A percentile compares a stretch with the other conserved stretches of the same genome.
Evolutionary conservation across 37 sponge, comb jelly and placozoan genomes (phyloP).

Genomic region (Aphrocallistes beatrix): DNA sequence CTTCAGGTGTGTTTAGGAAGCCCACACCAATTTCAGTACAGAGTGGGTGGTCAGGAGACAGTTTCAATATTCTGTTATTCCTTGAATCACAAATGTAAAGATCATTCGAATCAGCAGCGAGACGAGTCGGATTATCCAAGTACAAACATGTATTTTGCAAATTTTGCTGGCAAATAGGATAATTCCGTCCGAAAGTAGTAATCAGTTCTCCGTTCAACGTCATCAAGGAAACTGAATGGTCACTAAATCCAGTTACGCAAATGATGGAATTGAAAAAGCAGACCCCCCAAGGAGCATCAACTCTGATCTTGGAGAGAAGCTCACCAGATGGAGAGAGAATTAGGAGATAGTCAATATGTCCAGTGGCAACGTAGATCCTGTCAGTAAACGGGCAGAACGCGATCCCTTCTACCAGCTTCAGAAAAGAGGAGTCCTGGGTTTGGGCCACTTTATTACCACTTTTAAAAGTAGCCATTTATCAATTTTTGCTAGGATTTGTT

Average conservation of each 20-base stretch:
- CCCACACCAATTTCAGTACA: neutral
- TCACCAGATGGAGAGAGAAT: neutral
- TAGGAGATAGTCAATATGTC: neutral
- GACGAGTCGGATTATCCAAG: neutral
- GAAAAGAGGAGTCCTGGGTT: neutral
- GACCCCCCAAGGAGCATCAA: neutral
- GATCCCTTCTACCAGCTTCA: neutral
- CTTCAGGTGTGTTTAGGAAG: neutral
- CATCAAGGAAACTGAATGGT: neutral
- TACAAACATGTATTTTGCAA: too few species aligned
- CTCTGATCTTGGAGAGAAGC: neutral
- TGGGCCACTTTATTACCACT: too few species aligned
- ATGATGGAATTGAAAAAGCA: neutral
- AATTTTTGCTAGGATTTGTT: too few species aligned
- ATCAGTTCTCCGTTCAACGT: neutral
- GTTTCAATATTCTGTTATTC: neutral
- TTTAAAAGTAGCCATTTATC: too few species aligned
- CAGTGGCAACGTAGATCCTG: neutral
- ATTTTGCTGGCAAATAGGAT: neutral
- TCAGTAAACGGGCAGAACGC: neutral
- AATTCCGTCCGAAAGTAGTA: neutral
- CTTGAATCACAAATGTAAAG: neutral
- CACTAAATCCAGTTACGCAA: neutral
- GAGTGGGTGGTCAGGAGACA: neutral
- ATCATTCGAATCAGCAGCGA: neutral